A percentile compares a stretch with the other conserved stretches of the same genome.
These are phyloP conservation scores for Pollenia labialis DNA, from an alignment of 2,888 invertebrate genomes.

Conservation along the genomic window DNA sequence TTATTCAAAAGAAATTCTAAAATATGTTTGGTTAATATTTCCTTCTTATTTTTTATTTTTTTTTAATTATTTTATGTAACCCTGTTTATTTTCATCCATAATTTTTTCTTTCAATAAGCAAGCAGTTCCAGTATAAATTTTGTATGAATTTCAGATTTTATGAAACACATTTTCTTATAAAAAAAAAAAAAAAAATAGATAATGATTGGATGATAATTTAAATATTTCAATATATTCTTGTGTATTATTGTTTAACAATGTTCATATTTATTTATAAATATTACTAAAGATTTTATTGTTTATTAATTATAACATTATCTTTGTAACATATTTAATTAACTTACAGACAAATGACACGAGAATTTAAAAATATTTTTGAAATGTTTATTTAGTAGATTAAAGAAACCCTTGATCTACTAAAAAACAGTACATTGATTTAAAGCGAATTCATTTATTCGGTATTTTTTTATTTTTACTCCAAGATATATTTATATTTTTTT, in stretches of 20 bases:
- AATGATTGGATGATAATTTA: slow-evolving; percentile 30
- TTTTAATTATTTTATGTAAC: not conserved
- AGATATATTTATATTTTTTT: no score
- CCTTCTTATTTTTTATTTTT: no score
- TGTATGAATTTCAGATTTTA: not conserved
- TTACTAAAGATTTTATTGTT: slow-evolving; percentile 20
- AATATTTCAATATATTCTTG: slow-evolving; percentile 8
- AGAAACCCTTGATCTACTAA: not conserved
- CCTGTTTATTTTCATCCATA: not conserved
- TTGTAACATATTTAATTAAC: slow-evolving; percentile 21
- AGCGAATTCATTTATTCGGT: no score
- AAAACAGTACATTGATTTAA: not conserved
- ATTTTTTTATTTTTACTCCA: no score
- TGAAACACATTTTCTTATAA: not conserved
- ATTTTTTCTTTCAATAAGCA: not conserved
- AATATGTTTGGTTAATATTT: slow-evolving; percentile 6
- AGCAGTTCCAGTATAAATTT: not conserved
- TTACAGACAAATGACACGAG: slow-evolving; percentile 2
- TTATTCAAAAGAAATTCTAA: not conserved
- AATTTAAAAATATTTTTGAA: slow-evolving; percentile 10
- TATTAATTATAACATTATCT: slow-evolving; percentile 28
- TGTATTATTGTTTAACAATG: slow-evolving; percentile 20
- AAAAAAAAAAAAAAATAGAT: not conserved
- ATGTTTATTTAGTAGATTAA: not conserved
- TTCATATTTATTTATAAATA: slow-evolving; percentile 15